phyloP scores from a whole-genome alignment of 2,888 invertebrate species.

The Poecilus cupreus region DNA sequence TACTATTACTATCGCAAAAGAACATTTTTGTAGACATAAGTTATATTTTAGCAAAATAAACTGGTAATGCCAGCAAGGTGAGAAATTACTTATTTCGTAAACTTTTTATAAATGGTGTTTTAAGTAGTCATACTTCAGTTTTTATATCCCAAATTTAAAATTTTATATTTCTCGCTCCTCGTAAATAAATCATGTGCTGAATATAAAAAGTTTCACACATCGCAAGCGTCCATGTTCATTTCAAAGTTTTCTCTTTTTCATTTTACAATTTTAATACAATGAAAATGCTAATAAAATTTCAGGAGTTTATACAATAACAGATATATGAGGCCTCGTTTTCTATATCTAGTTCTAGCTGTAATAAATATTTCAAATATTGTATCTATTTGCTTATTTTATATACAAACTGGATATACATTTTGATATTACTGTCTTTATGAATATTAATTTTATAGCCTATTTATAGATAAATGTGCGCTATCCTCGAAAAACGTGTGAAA shows the following conservation, averaged over 20 bases:
- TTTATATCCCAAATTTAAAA: slow-evolving; percentile 11
- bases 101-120: not conserved
- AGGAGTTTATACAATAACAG: not conserved
- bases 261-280: slow-evolving; percentile 14
- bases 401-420: not conserved
- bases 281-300: slow-evolving; percentile 25
- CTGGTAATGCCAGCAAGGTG: not conserved
- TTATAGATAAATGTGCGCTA: too few relatives aligned
- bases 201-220: slow-evolving; percentile 27
- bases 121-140: not conserved
- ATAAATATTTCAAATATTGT: not conserved
- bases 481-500: too few relatives aligned
- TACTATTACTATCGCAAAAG: too few relatives aligned
- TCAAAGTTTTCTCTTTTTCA: slow-evolving; percentile 8
- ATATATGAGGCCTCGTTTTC: too few relatives aligned
- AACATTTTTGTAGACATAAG: too few relatives aligned
- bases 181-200: slow-evolving; percentile 30
- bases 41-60: too few relatives aligned
- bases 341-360: not conserved
- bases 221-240: slow-evolving; percentile 11
- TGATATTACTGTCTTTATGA: too few relatives aligned
- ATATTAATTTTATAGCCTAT: too few relatives aligned
- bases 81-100: too few relatives aligned
- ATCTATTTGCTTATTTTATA: too few relatives aligned
- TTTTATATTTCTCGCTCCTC: slow-evolving; percentile 9